A percentile compares a stretch with the other conserved stretches of the same genome.
phyloP scores from a whole-genome alignment of 2,113 vertebrate species.

The Crotalus horridus region DNA sequence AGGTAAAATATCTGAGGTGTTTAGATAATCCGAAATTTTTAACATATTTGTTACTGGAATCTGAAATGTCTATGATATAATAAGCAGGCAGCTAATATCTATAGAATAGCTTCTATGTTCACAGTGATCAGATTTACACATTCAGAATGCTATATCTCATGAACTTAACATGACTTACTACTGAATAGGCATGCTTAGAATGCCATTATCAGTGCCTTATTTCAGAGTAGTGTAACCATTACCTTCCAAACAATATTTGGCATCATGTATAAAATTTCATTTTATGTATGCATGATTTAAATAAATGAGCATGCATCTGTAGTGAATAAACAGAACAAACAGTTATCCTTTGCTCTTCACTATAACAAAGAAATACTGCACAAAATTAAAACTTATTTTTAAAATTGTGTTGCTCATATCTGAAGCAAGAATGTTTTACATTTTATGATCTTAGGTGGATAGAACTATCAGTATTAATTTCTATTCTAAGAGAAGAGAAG shows the following conservation, averaged over 20 bases:
- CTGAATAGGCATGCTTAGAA: background rate
- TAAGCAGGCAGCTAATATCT: background rate
- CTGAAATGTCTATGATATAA: constrained; percentile 1
- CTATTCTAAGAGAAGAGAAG: background rate
- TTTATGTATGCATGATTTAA: background rate
- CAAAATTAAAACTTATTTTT: no score
- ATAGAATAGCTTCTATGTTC: background rate
- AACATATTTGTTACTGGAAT: background rate
- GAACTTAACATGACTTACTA: background rate
- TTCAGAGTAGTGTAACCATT: background rate
- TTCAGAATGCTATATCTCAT: background rate
- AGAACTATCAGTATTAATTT: background rate
- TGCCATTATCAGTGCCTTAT: background rate
- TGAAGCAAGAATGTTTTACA: background rate
- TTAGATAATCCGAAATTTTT: background rate
- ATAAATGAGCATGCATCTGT: background rate
- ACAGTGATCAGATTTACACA: background rate
- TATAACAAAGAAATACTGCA: background rate
- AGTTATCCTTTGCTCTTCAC: background rate
- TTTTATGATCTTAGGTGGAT: background rate
- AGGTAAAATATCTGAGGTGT: background rate
- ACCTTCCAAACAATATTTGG: background rate
- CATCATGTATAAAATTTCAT: background rate
- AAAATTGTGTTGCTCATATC: background rate
- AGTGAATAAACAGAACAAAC: background rate